Conservation (phyloP, 2,113 vertebrate genomes). For the Numida meleagris region DNA sequence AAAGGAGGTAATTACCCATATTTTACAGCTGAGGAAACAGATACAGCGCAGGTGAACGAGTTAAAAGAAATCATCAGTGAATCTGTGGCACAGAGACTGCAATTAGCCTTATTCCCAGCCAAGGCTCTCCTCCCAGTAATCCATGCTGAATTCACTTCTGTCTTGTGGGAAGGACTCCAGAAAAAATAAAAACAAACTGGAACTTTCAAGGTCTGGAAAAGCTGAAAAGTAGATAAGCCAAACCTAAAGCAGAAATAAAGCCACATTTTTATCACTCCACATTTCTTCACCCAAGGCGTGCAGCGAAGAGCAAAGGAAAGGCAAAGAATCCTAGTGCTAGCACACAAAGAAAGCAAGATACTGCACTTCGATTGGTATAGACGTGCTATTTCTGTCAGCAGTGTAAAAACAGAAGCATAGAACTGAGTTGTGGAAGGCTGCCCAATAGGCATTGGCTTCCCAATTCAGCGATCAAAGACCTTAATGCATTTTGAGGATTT, state of each 20-base stretch:
- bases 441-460: accelerated
- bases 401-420: constrained; percentile 7
- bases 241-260: constrained; percentile 65
- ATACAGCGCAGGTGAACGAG: constrained; percentile 63
- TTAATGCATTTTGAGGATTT: neutral
- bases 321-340: neutral
- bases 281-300: neutral
- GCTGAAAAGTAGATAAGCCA: constrained; percentile 65
- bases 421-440: neutral
- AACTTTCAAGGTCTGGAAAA: constrained; percentile 52
- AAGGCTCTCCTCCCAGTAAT: constrained; percentile 51
- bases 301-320: neutral
- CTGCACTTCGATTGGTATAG: neutral
- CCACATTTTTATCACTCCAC: constrained; percentile 31
- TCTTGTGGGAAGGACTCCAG: constrained; percentile 56
- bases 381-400: neutral
- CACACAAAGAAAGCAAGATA: neutral
- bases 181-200: constrained; percentile 58
- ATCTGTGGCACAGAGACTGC: constrained; percentile 45
- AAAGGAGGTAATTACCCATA: constrained; percentile 65
- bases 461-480: neutral
- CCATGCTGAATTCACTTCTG: constrained; percentile 59
- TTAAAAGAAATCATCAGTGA: constrained; percentile 58
- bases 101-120: constrained; percentile 63
- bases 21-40: constrained; percentile 69